A percentile compares a stretch with the other conserved stretches of the same genome.
phyloP scores from a whole-genome alignment of 2,113 vertebrate genomes.

The Chaenogobius annularis region DNA sequence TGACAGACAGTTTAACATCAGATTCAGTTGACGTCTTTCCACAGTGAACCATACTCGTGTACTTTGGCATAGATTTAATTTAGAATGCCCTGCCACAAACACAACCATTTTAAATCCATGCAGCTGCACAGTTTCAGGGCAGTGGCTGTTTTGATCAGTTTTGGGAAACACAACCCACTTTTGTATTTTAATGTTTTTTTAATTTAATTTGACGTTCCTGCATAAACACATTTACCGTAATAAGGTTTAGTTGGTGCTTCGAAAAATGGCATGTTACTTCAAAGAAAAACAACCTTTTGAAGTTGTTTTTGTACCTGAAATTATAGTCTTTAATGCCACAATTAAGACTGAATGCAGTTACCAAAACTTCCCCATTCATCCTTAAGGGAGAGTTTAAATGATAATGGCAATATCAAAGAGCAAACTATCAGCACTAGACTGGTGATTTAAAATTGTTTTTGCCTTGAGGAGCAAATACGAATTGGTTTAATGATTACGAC shows the following conservation, averaged over 20 bases:
- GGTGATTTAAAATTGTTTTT: not conserved
- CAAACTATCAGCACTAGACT: not conserved
- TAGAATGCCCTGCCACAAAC: too few species aligned
- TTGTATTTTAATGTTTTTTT: not conserved
- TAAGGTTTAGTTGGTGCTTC: not conserved
- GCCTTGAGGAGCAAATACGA: not conserved
- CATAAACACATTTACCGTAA: not conserved
- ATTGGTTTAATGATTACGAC: not conserved
- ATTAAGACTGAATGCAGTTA: not conserved
- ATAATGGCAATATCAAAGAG: not conserved
- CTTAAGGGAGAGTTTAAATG: not conserved
- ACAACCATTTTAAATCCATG: too few species aligned
- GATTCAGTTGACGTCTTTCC: not conserved
- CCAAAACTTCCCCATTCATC: not conserved
- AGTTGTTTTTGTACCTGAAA: slow-evolving; percentile 1
- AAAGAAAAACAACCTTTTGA: not conserved
- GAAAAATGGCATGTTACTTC: not conserved
- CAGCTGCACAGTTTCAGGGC: not conserved
- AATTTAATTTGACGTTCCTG: not conserved
- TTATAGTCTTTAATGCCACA: not conserved
- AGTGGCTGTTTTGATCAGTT: not conserved
- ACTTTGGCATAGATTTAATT: too few species aligned
- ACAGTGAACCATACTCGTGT: not conserved
- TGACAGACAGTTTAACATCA: not conserved
- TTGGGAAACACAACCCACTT: not conserved